Evolutionary conservation across 2,797 vertebrate genomes (phyloP).

Genomic region (Ptychobarbus kaznakovi): DNA sequence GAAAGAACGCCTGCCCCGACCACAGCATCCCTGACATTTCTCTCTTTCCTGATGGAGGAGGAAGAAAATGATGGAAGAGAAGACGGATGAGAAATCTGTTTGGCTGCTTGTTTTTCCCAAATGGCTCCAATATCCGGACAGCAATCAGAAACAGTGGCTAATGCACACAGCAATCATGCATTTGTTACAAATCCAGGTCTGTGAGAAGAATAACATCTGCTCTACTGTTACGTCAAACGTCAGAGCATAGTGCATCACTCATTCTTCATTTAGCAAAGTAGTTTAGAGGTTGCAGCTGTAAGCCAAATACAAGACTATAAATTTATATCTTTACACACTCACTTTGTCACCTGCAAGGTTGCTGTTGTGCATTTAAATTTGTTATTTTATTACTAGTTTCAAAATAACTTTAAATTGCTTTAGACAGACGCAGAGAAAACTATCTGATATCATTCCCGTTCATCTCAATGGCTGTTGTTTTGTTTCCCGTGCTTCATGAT

Average conservation of each 20-base stretch:
- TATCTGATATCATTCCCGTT: not conserved
- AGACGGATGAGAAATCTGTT: slow-evolving; percentile 44
- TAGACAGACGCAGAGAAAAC: not conserved
- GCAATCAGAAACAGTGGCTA: not conserved
- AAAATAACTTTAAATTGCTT: not conserved
- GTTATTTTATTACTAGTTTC: not conserved
- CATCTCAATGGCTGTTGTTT: not conserved
- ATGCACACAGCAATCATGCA: not conserved
- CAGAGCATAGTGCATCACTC: not conserved
- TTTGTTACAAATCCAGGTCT: slow-evolving; percentile 7
- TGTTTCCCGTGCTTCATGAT: not conserved
- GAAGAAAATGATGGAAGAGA: slow-evolving; percentile 5
- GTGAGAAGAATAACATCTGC: slow-evolving; percentile 13
- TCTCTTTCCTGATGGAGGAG: slow-evolving; percentile 20
- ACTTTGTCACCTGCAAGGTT: not conserved
- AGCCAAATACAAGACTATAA: slow-evolving; percentile 19
- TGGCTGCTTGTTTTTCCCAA: not conserved
- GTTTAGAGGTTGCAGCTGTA: slow-evolving; percentile 5
- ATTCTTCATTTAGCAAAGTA: slow-evolving; percentile 6
- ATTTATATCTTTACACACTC: not conserved
- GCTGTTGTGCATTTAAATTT: too few relatives aligned
- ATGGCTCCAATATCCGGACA: not conserved
- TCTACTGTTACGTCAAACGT: not conserved
- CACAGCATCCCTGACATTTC: slow-evolving; percentile 50
- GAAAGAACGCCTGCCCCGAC: not conserved